phyloP scores from a whole-genome alignment of 2,113 vertebrate genomes.

The Tupaia tana region DNA sequence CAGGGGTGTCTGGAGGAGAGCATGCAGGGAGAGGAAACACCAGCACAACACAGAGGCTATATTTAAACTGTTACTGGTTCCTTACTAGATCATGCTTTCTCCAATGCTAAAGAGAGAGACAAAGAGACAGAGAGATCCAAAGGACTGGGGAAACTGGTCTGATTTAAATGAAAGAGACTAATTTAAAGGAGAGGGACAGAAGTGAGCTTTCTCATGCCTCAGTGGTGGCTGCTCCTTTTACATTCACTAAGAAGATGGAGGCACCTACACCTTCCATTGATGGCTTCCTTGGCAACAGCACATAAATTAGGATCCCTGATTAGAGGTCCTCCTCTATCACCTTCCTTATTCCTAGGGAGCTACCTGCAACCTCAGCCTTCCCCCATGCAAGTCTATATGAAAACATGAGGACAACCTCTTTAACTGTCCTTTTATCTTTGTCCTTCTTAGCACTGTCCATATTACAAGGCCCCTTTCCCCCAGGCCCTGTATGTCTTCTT shows the following conservation, averaged over 20 bases:
- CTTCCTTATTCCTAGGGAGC: neutral
- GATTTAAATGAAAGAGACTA: neutral
- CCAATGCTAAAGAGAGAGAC: neutral
- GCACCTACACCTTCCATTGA: too few relatives aligned
- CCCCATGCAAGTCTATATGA: neutral
- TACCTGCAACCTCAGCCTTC: neutral
- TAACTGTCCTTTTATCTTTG: neutral
- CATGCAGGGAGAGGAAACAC: accelerated
- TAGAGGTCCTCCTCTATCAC: neutral
- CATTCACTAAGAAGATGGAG: neutral
- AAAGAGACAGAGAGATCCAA: neutral
- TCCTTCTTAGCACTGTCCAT: neutral
- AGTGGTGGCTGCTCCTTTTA: neutral
- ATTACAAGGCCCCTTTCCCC: neutral
- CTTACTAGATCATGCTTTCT: neutral
- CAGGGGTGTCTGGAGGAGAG: too few relatives aligned
- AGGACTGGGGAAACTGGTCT: neutral
- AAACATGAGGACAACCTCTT: neutral
- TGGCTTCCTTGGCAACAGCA: neutral
- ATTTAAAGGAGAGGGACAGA: neutral
- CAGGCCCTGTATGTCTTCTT: neutral
- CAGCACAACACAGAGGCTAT: too few relatives aligned
- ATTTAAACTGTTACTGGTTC: neutral
- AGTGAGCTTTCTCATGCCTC: neutral
- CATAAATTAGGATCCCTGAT: neutral